Conservation (phyloP, 2,797 vertebrate genomes). For the Triplophysa yarkandensis region DNA sequence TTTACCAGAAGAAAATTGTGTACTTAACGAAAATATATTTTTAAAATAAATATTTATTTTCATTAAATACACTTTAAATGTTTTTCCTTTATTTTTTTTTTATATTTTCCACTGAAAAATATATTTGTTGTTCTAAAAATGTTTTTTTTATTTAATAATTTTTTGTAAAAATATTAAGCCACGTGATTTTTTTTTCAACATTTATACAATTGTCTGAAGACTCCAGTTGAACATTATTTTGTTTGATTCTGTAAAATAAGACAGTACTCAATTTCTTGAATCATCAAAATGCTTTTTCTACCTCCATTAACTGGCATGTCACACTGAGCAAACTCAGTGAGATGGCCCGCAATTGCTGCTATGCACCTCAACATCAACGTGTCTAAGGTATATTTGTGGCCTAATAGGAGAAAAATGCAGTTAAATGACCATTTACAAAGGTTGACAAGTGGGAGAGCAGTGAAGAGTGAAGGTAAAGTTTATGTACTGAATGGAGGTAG, state of each 20-base stretch:
- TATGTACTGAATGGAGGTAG: neutral
- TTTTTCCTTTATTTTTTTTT: too few species aligned
- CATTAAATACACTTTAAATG: too few species aligned
- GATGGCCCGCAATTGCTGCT: conserved; percentile 61
- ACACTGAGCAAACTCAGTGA: conserved; percentile 45
- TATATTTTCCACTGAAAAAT: too few species aligned
- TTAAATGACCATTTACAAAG: conserved; percentile 19
- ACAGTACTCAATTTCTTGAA: conserved; percentile 51
- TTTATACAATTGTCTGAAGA: neutral
- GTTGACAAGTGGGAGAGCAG: conserved; percentile 4
- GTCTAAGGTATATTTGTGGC: conserved; percentile 57
- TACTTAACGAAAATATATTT: too few species aligned
- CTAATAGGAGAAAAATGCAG: conserved; percentile 53
- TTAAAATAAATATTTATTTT: too few species aligned
- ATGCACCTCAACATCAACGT: conserved; percentile 68
- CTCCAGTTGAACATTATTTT: neutral
- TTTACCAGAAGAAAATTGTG: too few species aligned
- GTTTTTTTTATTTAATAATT: too few species aligned
- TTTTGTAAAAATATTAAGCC: too few species aligned
- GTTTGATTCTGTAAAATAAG: conserved; percentile 42
- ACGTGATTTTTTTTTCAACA: too few species aligned
- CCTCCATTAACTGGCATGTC: conserved; percentile 59
- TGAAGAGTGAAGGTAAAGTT: neutral
- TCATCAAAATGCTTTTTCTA: conserved; percentile 56
- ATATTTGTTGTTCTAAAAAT: too few species aligned